phyloP scores from a whole-genome alignment of 2,797 vertebrate genomes.

The Lacerta viridis region DNA sequence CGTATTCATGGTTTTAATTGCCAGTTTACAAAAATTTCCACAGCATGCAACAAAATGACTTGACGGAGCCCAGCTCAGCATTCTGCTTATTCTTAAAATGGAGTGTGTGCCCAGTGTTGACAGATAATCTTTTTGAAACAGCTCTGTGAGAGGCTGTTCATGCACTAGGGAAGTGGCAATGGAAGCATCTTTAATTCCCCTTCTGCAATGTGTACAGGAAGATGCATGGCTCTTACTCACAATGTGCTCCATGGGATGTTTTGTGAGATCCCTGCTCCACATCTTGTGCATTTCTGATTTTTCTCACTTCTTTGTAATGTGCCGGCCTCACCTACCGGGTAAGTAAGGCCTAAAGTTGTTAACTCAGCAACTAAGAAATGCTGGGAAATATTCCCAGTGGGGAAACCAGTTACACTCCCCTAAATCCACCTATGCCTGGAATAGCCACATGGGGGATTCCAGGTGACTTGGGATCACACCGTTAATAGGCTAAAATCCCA shows the following conservation, averaged over 20 bases:
- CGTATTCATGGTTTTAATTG: constrained; percentile 60
- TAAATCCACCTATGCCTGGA: neutral
- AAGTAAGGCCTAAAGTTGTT: neutral
- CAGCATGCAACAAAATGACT: constrained; percentile 15
- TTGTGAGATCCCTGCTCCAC: neutral
- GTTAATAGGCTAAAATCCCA: neutral
- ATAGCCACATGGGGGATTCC: neutral
- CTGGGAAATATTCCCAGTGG: neutral
- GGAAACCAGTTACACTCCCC: too few species aligned
- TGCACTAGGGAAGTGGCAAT: neutral
- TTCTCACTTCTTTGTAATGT: constrained; percentile 1
- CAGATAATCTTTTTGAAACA: neutral
- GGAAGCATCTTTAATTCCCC: neutral
- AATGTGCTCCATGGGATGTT: constrained; percentile 11
- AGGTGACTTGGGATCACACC: neutral
- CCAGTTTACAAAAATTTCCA: constrained; percentile 30
- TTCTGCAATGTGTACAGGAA: neutral
- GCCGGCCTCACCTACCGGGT: neutral
- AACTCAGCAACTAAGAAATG: neutral
- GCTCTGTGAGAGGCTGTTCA: neutral
- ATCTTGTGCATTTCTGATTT: constrained; percentile 2
- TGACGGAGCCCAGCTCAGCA: constrained; percentile 1
- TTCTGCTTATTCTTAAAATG: constrained; percentile 34
- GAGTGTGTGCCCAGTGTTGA: neutral
- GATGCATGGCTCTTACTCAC: neutral